phyloP scores from a whole-genome alignment of 1,140 invertebrate genomes.

The Oedothorax gibbosus region DNA sequence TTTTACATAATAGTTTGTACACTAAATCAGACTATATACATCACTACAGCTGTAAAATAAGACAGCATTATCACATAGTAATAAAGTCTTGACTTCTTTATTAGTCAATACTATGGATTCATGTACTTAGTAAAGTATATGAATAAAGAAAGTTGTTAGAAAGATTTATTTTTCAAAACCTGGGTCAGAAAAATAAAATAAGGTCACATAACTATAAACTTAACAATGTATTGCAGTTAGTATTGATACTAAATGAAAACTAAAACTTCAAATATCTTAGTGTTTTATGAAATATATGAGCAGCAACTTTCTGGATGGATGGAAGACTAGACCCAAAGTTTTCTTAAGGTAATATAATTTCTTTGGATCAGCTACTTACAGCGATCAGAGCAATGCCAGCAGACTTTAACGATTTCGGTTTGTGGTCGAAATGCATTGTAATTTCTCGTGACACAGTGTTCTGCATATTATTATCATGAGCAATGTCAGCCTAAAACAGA shows the following conservation, averaged over 20 bases:
- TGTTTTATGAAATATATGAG: no score
- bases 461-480: slow-evolving; percentile 67
- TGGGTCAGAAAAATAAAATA: no score
- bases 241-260: no score
- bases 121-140: no score
- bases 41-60: background rate
- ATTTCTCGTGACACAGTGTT: slow-evolving; percentile 67
- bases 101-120: background rate
- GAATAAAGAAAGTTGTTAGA: no score
- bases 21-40: slow-evolving; percentile 8
- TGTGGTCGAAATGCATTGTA: slow-evolving; percentile 68
- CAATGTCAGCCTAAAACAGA: slow-evolving; percentile 69
- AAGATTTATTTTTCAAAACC: no score
- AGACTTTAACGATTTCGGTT: slow-evolving; percentile 65
- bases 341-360: slow-evolving; percentile 33
- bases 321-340: slow-evolving; percentile 51
- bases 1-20: slow-evolving; percentile 15
- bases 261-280: no score
- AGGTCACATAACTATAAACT: no score
- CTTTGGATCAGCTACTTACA: slow-evolving; percentile 66
- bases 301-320: no score
- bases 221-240: no score
- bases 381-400: slow-evolving; percentile 68
- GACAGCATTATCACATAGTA: background rate
- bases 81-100: background rate